phyloP scores from a whole-genome alignment of 2,888 invertebrate species.

The Sericinus montela region DNA sequence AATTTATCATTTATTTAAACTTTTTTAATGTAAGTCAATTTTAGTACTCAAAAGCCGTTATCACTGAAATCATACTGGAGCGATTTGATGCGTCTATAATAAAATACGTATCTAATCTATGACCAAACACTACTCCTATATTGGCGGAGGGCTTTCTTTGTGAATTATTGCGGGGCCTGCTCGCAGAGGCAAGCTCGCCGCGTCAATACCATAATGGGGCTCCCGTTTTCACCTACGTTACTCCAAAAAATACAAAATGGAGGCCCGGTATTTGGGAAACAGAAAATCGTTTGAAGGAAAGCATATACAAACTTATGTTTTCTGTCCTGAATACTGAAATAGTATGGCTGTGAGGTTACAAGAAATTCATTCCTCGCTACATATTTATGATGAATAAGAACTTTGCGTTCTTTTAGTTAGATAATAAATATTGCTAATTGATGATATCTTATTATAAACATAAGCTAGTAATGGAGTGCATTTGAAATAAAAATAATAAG shows the following conservation, averaged over 20 bases:
- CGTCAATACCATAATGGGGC: constrained; percentile 71
- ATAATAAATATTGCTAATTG: too few relatives aligned
- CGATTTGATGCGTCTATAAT: background rate
- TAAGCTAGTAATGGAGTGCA: too few relatives aligned
- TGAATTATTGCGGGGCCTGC: constrained; percentile 71
- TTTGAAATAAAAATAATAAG: too few relatives aligned
- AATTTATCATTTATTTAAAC: too few relatives aligned
- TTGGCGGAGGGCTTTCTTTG: constrained; percentile 64
- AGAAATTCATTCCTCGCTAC: background rate
- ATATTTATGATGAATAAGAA: too few relatives aligned
- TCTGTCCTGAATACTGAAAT: background rate
- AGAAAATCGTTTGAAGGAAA: constrained; percentile 22
- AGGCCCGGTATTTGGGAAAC: constrained; percentile 34
- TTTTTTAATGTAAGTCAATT: too few relatives aligned
- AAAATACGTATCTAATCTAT: constrained; percentile 33
- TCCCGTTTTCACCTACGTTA: constrained; percentile 51
- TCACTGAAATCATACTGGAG: too few relatives aligned
- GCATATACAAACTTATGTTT: constrained; percentile 7
- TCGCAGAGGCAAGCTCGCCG: constrained; percentile 37
- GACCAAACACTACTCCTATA: constrained; percentile 46
- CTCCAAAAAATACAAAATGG: constrained; percentile 62
- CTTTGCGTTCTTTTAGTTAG: too few relatives aligned
- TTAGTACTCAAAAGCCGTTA: too few relatives aligned
- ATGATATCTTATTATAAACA: too few relatives aligned
- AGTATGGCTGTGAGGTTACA: background rate